Evolutionary conservation across 2,113 vertebrate species (phyloP), one percentile per base, ranked within the genome.

Genomic region (Dermatemys mawii): DNA sequence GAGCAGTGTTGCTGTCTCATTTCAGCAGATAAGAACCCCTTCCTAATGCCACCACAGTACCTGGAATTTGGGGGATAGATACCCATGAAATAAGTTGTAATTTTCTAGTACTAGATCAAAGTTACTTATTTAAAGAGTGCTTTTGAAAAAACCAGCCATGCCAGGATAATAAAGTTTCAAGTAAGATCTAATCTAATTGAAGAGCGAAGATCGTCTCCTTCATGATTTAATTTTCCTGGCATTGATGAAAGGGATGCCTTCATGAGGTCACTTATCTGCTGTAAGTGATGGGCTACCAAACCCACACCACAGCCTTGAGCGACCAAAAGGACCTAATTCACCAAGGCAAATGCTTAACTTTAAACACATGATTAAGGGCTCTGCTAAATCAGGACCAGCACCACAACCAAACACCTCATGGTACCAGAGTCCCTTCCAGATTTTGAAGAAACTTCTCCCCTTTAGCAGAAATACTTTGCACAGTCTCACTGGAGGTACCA

Each of bases 401-500:
- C 57, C 55, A 1, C 29, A 29, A 2, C 17, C 5, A 24, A 26
- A 1, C 83, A 35, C 12, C 75, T 6, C 0, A 5, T 29, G 4
- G 19, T 35, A 41, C 44, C 76, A 2, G 41, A 41, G 76, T 60
- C 29, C 57, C 11, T 5, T 2, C 1, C 24, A 3, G 21, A 19
- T n/a, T 55, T 38, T 57, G 1, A 1, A 22, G 2, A 84, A 1
- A 54, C 29, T 32, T 19, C 32, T 44, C 2, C 48, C 49, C 1
- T 70, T 32, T 1, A 13, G 24, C 29, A 9, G 32, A 35, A 83
- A 38, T 4, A 1, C 48, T 3, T 22, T 76, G 32, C 49, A 21
- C 1, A 0, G 0, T 1, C 54, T 4, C n/a, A 2, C 2, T 1
- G 50, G 50, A 57, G 63, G 17, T 9, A 22, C 29, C 29, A 19